Percentiles rank a stretch among this genome's conserved stretches.
Conservation (phyloP, 2,797 vertebrate species). For the Vespertilio murinus region DNA sequence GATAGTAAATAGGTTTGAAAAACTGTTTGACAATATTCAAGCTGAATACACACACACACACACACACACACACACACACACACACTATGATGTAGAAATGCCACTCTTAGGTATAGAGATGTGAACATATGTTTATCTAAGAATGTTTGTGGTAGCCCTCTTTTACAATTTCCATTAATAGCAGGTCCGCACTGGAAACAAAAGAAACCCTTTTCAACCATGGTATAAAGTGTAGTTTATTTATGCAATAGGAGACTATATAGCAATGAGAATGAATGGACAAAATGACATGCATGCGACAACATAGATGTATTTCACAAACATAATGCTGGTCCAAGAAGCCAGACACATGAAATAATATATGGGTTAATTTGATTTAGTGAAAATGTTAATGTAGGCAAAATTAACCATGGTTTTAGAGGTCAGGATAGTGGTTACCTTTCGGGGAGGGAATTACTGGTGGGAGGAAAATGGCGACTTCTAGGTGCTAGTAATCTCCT, state of each 20-base stretch:
- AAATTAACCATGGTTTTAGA: background rate
- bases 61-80: no score
- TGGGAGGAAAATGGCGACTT: accelerated
- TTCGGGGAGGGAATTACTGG: background rate
- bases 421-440: background rate
- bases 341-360: background rate
- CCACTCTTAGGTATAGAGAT: background rate
- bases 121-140: background rate
- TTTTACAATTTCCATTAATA: background rate
- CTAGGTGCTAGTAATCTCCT: background rate
- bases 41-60: no score
- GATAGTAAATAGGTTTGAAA: background rate
- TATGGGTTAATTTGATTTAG: background rate
- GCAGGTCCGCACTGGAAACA: background rate
- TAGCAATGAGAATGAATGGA: background rate
- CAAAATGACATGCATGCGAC: background rate
- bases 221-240: background rate
- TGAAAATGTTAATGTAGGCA: background rate
- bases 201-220: background rate
- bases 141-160: background rate
- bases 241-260: background rate
- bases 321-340: background rate
- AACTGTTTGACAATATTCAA: background rate
- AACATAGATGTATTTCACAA: background rate
- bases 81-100: background rate